Evolutionary conservation across 2,113 vertebrate species (phyloP).

Genomic region (Hippocampus abdominalis): DNA sequence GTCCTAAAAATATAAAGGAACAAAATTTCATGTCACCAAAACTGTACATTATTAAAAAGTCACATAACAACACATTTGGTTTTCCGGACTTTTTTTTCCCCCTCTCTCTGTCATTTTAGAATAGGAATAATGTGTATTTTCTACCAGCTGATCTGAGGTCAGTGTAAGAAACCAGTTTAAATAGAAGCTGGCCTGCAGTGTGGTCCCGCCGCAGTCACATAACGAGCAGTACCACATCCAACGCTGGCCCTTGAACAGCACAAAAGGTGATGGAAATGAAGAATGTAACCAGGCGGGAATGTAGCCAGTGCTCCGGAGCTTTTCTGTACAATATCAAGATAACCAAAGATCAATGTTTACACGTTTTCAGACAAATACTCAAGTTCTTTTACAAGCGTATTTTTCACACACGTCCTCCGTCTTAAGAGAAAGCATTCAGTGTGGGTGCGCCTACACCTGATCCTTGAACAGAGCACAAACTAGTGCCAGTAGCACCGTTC

Average conservation of each 20-base stretch:
- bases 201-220: slow-evolving; percentile 47
- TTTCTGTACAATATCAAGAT: slow-evolving; percentile 22
- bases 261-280: slow-evolving; percentile 31
- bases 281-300: slow-evolving; percentile 52
- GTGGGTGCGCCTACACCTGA: background rate
- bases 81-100: slow-evolving; percentile 57
- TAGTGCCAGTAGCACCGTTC: slow-evolving; percentile 13
- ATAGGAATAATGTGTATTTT: slow-evolving; percentile 53
- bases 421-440: background rate
- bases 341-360: slow-evolving; percentile 19
- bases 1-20: slow-evolving; percentile 99
- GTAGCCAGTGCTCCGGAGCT: slow-evolving; percentile 26
- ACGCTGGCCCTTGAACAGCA: slow-evolving; percentile 45
- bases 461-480: background rate
- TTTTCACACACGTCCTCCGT: background rate
- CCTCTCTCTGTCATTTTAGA: slow-evolving; percentile 33
- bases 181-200: slow-evolving; percentile 60
- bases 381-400: background rate
- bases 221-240: slow-evolving; percentile 28
- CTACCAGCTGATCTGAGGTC: slow-evolving; percentile 58
- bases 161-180: slow-evolving; percentile 75
- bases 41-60: slow-evolving; percentile 99
- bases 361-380: slow-evolving; percentile 8
- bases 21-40: slow-evolving; percentile 98
- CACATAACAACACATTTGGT: slow-evolving; percentile 91